Evolutionary conservation across 2,888 invertebrate genomes (phyloP).

Genomic region (Thysanoteuthis rhombus): DNA sequence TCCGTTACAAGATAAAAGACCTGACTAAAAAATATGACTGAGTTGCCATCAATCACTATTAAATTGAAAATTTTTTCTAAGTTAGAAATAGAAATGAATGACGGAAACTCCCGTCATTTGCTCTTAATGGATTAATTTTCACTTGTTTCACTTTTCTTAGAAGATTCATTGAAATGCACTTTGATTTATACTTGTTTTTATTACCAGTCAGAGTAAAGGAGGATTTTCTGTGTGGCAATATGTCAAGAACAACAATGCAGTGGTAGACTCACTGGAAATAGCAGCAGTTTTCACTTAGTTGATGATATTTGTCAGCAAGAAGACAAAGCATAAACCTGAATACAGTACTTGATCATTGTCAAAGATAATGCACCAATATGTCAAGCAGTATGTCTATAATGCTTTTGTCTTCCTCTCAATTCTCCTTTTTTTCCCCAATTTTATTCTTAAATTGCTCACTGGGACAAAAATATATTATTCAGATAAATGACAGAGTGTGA

Average conservation of each 20-base stretch:
- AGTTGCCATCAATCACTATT: no score
- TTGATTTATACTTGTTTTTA: not conserved
- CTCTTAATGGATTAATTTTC: no score
- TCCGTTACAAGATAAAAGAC: no score
- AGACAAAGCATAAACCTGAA: not conserved
- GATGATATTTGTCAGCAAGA: not conserved
- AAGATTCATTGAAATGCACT: not conserved
- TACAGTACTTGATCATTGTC: not conserved
- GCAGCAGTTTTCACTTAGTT: not conserved
- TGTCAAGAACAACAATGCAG: not conserved
- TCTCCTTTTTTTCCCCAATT: not conserved
- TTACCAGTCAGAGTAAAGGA: not conserved
- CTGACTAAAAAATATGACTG: no score
- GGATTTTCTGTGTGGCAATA: not conserved
- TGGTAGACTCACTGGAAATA: not conserved
- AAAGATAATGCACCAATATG: no score
- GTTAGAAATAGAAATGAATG: no score
- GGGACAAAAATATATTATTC: not conserved
- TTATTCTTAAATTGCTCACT: not conserved
- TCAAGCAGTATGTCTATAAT: no score
- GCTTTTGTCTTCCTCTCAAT: not conserved
- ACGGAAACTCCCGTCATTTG: no score
- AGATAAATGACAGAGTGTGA: not conserved
- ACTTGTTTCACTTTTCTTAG: not conserved
- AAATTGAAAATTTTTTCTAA: no score